Conservation (phyloP, 2,797 vertebrate genomes). For the Sitta carolinensis region DNA sequence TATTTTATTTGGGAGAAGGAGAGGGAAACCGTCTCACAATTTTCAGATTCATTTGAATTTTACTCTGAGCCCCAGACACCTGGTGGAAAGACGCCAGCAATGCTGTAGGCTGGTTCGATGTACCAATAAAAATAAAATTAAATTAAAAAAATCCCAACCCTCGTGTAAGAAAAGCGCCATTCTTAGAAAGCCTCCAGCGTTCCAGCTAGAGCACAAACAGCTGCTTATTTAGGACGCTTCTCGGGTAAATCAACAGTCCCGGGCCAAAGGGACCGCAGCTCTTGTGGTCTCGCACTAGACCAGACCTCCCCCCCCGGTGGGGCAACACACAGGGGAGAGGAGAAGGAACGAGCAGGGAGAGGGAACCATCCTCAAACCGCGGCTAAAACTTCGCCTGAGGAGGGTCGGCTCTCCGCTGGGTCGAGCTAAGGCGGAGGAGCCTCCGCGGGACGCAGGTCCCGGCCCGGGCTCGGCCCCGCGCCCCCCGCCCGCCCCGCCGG, state of each 20-base stretch:
- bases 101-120: constrained; percentile 56
- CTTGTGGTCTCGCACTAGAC: background rate
- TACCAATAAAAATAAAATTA: constrained; percentile 58
- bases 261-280: constrained; percentile 11
- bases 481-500: background rate
- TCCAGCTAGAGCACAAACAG: constrained; percentile 58
- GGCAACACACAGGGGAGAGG: background rate
- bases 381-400: background rate
- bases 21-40: constrained; percentile 22
- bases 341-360: background rate
- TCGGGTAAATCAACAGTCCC: constrained; percentile 13
- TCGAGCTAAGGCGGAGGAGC: background rate
- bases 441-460: background rate
- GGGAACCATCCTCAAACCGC: background rate
- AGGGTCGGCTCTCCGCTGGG: background rate
- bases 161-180: constrained; percentile 49
- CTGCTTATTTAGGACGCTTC: constrained; percentile 43
- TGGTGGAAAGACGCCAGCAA: constrained; percentile 31
- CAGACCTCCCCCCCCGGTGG: background rate
- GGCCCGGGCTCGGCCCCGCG: background rate
- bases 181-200: constrained; percentile 57
- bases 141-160: background rate
- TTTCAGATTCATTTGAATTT: constrained; percentile 33
- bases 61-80: constrained; percentile 38
- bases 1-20: constrained; percentile 26